Evolutionary conservation across 2,113 vertebrate genomes (phyloP).

Genomic region (Tragelaphus buxtoni): DNA sequence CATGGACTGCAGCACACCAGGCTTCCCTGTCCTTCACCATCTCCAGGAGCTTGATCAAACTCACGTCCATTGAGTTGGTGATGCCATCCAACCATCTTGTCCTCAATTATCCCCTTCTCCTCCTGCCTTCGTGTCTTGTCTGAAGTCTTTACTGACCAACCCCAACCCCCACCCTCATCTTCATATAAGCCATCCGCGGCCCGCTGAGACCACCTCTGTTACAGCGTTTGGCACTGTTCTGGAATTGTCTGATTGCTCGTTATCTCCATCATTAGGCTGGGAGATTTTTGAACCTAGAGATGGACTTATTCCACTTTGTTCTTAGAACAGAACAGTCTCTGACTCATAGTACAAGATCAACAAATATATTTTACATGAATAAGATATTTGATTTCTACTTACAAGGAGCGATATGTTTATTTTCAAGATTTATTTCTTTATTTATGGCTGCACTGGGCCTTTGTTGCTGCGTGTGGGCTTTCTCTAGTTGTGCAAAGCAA

Average conservation of each 20-base stretch:
- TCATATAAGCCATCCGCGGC: neutral
- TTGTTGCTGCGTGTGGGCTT: neutral
- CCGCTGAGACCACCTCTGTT: neutral
- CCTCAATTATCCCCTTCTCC: neutral
- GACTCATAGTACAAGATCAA: neutral
- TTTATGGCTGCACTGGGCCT: neutral
- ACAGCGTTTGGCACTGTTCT: neutral
- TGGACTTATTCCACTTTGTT: conserved; percentile 3
- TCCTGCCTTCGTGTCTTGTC: neutral
- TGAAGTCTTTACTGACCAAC: neutral
- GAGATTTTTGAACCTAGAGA: conserved; percentile 9
- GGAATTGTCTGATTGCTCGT: neutral
- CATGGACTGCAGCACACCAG: neutral
- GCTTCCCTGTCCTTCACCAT: neutral
- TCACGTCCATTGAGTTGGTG: neutral
- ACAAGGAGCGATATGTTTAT: neutral
- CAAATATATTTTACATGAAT: neutral
- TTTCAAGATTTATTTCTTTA: neutral
- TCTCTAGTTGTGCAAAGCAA: neutral
- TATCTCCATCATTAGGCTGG: neutral
- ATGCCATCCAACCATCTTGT: neutral
- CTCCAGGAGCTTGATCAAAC: neutral
- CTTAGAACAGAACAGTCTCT: conserved; percentile 13
- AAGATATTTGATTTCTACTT: neutral
- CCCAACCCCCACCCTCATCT: neutral